Base-by-base conservation (phyloP, 2,113 vertebrate genomes). In the Furnarius figulus region DNA sequence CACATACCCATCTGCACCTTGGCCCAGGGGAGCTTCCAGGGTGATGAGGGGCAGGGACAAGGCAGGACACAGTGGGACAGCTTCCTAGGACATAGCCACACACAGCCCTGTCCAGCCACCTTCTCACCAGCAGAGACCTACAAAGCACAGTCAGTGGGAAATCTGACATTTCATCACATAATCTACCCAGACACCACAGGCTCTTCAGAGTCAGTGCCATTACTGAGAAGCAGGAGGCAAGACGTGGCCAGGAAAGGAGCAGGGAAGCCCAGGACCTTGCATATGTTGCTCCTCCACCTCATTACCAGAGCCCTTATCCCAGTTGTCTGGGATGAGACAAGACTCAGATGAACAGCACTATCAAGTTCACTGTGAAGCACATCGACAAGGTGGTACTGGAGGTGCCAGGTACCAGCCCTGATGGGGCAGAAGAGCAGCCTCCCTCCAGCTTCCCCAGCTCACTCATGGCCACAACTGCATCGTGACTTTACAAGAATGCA, bases 141-240 rank as follows among this genome's bases (percentile, higher is more conserved):
- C 8, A 19, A 39, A 66, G 42, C 16, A 5, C 0, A 0, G 25
- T n/a, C 8, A 0, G 4, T 1, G 7, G n/a, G 3, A n/a, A 49
- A 39, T 10, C 27, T 27, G 47, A 37, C 12, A 4, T 15, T 31
- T 42, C 10, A 37, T 27, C 16, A 25, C 2, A 5, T 2, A 18
- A 14, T 5, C 31, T 33, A 40, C 10, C 15, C 6, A 1, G 19
- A 5, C 2, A 5, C 2, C 0, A 0, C 25, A 24, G 49, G 31
- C 23, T n/a, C 37, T 30, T 55, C 9, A 50, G 23, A 11, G 37
- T 33, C 42, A 63, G 1, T 0, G 1, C 1, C 0, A 14, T 23
- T 24, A 42, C 2, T 0, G 1, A 22, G 14, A 40, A 4, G 23
- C 33, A 62, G 49, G 9, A 70, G 49, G 20, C 30, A 55, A 42